Evolutionary conservation across 2,113 vertebrate species (phyloP).

Genomic region (Bujurquina vittata): DNA sequence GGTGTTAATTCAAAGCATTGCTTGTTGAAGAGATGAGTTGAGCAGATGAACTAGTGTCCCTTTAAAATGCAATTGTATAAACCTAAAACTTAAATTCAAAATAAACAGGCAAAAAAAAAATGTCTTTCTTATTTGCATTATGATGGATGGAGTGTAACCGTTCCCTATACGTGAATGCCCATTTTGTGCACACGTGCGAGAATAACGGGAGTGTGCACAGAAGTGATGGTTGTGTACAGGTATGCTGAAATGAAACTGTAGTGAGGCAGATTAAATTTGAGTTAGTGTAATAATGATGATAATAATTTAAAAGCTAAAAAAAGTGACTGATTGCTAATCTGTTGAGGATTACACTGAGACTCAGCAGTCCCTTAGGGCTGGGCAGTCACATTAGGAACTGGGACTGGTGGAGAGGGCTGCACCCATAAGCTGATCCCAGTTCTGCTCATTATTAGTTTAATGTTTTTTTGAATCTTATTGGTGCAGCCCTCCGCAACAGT

Average conservation of each 20-base stretch:
- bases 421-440: neutral
- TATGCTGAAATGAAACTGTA: neutral
- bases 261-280: neutral
- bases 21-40: neutral
- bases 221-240: neutral
- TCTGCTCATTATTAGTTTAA: neutral
- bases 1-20: neutral
- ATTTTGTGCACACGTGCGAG: neutral
- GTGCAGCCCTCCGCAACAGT: neutral
- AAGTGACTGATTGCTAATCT: neutral
- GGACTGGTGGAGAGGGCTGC: too few species aligned
- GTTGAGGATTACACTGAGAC: neutral
- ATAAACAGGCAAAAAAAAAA: neutral
- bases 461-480: neutral
- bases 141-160: neutral
- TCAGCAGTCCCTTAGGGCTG: neutral
- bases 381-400: neutral
- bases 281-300: neutral
- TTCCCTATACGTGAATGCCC: neutral
- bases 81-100: neutral
- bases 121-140: neutral
- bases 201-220: neutral
- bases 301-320: neutral
- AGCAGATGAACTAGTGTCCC: neutral
- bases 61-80: neutral